Evolutionary conservation across 2,113 vertebrate genomes (phyloP), one percentile per base, ranked within the genome.

Genomic region (Myanophis thanlyinensis): DNA sequence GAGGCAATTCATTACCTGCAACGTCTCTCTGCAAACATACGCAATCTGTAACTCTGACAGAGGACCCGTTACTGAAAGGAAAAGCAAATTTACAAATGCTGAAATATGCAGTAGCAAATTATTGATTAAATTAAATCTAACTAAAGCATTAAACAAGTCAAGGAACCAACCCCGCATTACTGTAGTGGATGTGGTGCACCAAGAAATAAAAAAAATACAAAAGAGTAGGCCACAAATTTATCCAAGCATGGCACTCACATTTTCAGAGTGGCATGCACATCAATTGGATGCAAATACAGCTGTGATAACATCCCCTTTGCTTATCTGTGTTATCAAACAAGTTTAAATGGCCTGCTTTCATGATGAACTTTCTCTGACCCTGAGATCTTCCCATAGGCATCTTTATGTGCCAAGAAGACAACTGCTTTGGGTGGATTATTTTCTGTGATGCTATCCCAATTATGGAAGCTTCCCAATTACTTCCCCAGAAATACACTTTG

Each of bases 41-140:
- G 99, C 98, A 87, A 99, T 99, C 91, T 99, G 99, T 49, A 98
- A 90, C 97, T 99, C 99, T 46, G 98, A 98, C 86, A 99, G 98
- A 12, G 99, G 99, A 90, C 99, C 99, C 2, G 99, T 99, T 23
- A 99, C 99, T 99, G 95, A 22, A 97, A 97, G 96, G 0, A 96
- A 89, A 96, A 67, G 53, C 44, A 87, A 67, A 49, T 4, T 10
- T 30, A 62, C n/a, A 56, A 56, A 35, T 6, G 18, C 27, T 7
- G 49, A 18, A 30, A n/a, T 35, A 23, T 1, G 30, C 49, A 12
- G 44, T 18, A 49, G 23, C 48, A 59, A 11, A 12, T 6, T 13
- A 18, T 5, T 20, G 52, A 49, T 44, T 25, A 87, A 44, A 80
- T 20, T 67, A 67, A 35, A 15, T 67, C 27, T 35, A 40, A 80